Conservation (phyloP, 1,140 invertebrate genomes). For the Trichonephila inaurata region DNA sequence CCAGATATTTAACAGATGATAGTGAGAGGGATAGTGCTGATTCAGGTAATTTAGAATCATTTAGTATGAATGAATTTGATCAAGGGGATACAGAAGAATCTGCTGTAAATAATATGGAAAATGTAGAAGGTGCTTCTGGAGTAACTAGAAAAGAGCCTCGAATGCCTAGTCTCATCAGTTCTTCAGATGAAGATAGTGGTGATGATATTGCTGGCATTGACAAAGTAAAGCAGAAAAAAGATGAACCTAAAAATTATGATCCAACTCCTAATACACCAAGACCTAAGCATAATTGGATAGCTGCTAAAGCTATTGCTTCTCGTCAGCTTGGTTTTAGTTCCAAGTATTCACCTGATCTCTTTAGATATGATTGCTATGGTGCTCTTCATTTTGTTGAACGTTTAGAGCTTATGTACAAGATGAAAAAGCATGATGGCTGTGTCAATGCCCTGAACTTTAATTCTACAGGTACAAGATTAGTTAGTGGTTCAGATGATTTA, state of each 20-base stretch:
- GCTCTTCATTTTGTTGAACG: slow-evolving; percentile 91
- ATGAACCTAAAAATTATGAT: slow-evolving; percentile 78
- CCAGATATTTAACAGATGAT: neutral
- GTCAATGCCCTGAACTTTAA: slow-evolving; percentile 97
- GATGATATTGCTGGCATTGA: slow-evolving; percentile 73
- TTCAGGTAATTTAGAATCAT: slow-evolving; percentile 76
- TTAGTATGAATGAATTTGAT: neutral
- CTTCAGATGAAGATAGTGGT: slow-evolving; percentile 72
- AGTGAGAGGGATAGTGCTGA: slow-evolving; percentile 72
- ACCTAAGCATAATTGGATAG: slow-evolving; percentile 86
- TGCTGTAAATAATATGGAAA: neutral
- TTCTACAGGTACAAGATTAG: slow-evolving; percentile 87
- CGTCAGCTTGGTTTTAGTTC: slow-evolving; percentile 84
- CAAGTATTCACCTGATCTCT: slow-evolving; percentile 83
- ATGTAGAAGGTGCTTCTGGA: neutral
- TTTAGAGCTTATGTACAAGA: slow-evolving; percentile 88
- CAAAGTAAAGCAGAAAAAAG: slow-evolving; percentile 40
- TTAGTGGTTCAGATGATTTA: slow-evolving; percentile 94
- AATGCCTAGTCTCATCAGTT: neutral
- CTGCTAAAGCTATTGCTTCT: slow-evolving; percentile 82
- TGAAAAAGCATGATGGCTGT: slow-evolving; percentile 92
- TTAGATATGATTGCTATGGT: slow-evolving; percentile 88
- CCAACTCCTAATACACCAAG: slow-evolving; percentile 83
- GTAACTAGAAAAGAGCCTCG: neutral
- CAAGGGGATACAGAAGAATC: neutral